Base-by-base conservation (phyloP, 2,113 vertebrate genomes). In the Dasyornis broadbenti region DNA sequence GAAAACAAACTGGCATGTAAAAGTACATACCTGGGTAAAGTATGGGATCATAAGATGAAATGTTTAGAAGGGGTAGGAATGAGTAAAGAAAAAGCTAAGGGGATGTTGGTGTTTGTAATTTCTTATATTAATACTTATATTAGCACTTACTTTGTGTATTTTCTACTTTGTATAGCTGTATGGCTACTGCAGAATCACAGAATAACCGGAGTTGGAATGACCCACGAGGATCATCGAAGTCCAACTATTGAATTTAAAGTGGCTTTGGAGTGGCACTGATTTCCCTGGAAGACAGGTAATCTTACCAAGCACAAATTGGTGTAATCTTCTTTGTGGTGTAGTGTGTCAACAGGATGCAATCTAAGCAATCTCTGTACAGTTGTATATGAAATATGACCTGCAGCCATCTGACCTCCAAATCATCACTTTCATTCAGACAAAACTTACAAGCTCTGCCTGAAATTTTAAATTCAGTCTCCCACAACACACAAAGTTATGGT, bases 341-440 rank as follows among this genome's bases (percentile, higher is more conserved):
- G 13, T 23, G 42, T 71, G 45, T 50, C 54, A 86, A 33, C 6
- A 82, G 47, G 61, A 77, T 15, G 37, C 28, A 92, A 20, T 63
- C 23, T 50, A 63, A 73, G 78, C 35, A 89, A 47, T 35, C 13
- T 7, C 42, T 69, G 11, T 16, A 14, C 28, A 30, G 10, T 44
- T 61, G 23, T 24, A 24, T 39, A 56, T 73, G 47, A 94, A 95
- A 47, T 70, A 64, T 15, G 15, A 61, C 52, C 82, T 92, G 86
- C 68, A 81, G 91, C 64, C 64, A 81, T 33, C 91, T 77, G 68
- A 84, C 22, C 44, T 50, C 57, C 44, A 47, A 60, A 89, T 68
- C 44, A 89, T 52, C 60, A 39, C 35, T 59, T 54, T 66, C 21
- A 59, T 63, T 77, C 56, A 89, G n/a, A 28, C 7, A 31, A 27